Conservation (phyloP, 1,140 invertebrate species). For the Orussus abietinus region DNA sequence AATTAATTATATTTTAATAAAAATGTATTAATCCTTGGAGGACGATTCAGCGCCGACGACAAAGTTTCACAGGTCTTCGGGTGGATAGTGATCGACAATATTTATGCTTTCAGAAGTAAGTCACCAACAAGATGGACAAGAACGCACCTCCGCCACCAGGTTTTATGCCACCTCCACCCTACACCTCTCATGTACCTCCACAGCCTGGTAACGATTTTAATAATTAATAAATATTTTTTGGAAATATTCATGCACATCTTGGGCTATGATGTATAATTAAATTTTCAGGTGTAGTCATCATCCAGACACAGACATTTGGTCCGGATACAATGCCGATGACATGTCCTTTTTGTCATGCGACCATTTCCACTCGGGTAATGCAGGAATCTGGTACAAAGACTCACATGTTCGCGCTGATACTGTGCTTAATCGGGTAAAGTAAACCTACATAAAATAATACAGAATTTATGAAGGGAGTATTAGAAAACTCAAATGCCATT, state of each 20-base stretch:
- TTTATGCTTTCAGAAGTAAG: too few relatives aligned
- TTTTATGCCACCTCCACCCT: conserved; percentile 21
- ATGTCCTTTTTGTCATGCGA: conserved; percentile 57
- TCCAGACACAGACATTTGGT: conserved; percentile 36
- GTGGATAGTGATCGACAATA: too few relatives aligned
- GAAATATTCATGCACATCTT: conserved; percentile 1
- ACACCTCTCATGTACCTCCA: conserved; percentile 4
- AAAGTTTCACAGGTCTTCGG: too few relatives aligned
- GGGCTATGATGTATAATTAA: conserved; percentile 3
- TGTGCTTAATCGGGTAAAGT: conserved; percentile 58
- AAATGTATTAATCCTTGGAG: too few relatives aligned
- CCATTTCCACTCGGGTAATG: conserved; percentile 51
- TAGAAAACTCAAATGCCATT: background rate
- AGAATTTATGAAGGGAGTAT: background rate
- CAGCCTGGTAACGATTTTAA: conserved; percentile 4
- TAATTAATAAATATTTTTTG: background rate
- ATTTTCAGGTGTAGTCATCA: conserved; percentile 22
- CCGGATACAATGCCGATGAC: conserved; percentile 44
- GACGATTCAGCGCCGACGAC: too few relatives aligned
- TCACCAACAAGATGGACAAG: conserved; percentile 14
- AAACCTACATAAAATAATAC: conserved; percentile 3
- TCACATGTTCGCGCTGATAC: conserved; percentile 58
- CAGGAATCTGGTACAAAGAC: conserved; percentile 56
- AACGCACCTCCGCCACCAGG: conserved; percentile 18
- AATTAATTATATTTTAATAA: too few relatives aligned